Evolutionary conservation across 2,888 invertebrate species (phyloP).

Genomic region (Pammene aurita): DNA sequence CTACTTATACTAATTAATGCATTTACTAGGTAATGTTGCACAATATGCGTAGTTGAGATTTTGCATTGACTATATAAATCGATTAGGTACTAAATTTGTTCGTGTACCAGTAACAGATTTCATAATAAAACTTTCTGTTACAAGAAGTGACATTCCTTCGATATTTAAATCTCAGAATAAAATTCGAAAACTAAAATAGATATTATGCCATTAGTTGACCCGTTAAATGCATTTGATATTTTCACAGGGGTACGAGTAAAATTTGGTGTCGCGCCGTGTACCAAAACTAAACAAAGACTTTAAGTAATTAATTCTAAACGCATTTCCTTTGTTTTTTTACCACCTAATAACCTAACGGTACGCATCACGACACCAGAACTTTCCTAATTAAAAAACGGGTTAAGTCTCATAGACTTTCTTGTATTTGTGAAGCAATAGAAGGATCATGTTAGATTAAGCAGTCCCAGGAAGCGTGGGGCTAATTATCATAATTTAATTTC

Average conservation of each 20-base stretch:
- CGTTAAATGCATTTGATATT: background rate
- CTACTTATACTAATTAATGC: background rate
- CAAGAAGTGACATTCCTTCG: no score
- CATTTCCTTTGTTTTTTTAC: slow-evolving; percentile 17
- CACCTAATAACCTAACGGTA: slow-evolving; percentile 30
- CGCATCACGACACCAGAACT: slow-evolving; percentile 24
- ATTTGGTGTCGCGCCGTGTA: background rate
- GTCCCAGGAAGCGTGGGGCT: slow-evolving; percentile 64
- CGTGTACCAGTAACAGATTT: background rate
- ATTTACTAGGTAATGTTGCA: background rate
- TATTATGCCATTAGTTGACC: background rate
- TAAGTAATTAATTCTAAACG: slow-evolving; percentile 23
- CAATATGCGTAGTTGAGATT: background rate
- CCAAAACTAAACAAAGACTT: background rate
- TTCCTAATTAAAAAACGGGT: background rate
- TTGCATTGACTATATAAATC: background rate
- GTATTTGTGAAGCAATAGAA: slow-evolving; percentile 1
- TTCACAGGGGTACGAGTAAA: background rate
- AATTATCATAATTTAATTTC: slow-evolving; percentile 67
- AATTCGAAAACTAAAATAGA: background rate
- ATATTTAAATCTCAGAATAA: background rate
- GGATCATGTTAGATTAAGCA: slow-evolving; percentile 33
- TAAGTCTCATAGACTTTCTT: background rate
- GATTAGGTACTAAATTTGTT: background rate
- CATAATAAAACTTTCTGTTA: no score